Conservation (phyloP, 2,888 invertebrate species). For the Isoperla grammatica region DNA sequence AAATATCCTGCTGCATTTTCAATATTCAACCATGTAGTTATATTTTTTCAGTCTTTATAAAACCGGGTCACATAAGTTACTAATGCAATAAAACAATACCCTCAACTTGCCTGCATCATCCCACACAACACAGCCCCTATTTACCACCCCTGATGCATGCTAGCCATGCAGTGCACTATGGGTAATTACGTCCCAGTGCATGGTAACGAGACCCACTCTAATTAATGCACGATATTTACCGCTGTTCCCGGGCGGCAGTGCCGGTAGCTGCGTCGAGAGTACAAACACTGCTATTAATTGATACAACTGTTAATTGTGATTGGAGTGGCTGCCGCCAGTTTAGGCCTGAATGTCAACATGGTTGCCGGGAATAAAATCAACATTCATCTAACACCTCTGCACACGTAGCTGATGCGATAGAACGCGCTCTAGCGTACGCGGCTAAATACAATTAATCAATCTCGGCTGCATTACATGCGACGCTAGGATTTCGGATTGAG, state of each 20-base stretch:
- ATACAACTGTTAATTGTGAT: slow-evolving; percentile 29
- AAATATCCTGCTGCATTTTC: too few relatives aligned
- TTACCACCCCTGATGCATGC: too few relatives aligned
- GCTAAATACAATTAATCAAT: slow-evolving; percentile 11
- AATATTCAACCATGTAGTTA: too few relatives aligned
- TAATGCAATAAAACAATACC: too few relatives aligned
- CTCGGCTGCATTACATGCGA: too few relatives aligned
- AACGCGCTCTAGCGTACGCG: not conserved
- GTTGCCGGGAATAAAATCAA: slow-evolving; percentile 27
- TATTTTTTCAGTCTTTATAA: too few relatives aligned
- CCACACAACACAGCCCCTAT: too few relatives aligned
- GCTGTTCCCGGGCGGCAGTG: slow-evolving; percentile 13
- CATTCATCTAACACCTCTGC: slow-evolving; percentile 29
- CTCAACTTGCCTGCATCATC: too few relatives aligned
- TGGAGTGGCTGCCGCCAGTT: slow-evolving; percentile 1
- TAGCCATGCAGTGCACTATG: too few relatives aligned
- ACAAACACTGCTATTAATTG: slow-evolving; percentile 23
- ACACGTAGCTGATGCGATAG: not conserved
- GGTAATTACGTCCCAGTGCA: not conserved
- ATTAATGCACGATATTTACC: slow-evolving; percentile 19
- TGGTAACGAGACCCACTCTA: slow-evolving; percentile 9
- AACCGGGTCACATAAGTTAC: too few relatives aligned
- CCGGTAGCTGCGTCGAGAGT: slow-evolving; percentile 10
- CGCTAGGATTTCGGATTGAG: not conserved
- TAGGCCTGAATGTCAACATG: slow-evolving; percentile 11